Conservation (phyloP, 2,113 vertebrate genomes). For the Ovibos moschatus region DNA sequence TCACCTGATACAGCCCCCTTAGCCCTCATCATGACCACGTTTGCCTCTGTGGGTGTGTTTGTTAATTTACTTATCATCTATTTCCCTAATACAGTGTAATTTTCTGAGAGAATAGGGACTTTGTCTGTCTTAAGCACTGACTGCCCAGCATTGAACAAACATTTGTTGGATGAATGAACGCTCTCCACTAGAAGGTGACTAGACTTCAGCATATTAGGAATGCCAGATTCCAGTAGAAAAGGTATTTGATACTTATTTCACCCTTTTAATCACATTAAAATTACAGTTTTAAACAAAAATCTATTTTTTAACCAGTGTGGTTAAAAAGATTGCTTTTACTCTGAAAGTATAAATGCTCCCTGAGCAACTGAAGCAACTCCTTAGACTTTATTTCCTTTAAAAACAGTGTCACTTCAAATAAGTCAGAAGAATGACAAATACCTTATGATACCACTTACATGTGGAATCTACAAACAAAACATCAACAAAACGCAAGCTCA, state of each 20-base stretch:
- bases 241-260: slow-evolving; percentile 6
- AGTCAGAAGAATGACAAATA: background rate
- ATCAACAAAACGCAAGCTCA: background rate
- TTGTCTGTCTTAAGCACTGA: background rate
- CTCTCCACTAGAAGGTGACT: background rate
- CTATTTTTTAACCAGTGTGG: slow-evolving; percentile 1
- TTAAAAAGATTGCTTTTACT: slow-evolving; percentile 1
- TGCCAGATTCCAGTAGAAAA: background rate
- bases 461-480: background rate
- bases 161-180: background rate
- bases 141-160: background rate
- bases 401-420: background rate
- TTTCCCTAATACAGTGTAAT: slow-evolving; percentile 4
- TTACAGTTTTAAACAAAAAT: slow-evolving; percentile 17
- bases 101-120: background rate
- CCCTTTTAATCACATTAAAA: slow-evolving; percentile 4
- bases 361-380: background rate
- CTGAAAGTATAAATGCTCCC: background rate
- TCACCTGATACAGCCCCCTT: background rate
- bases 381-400: background rate
- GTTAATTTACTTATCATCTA: background rate
- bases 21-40: background rate
- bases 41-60: background rate
- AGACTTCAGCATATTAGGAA: background rate
- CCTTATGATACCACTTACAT: background rate